A percentile compares a stretch with the other conserved stretches of the same genome.
Evolutionary conservation across 1,140 invertebrate species (phyloP).

Genomic region (Thaumatotibia leucotreta): DNA sequence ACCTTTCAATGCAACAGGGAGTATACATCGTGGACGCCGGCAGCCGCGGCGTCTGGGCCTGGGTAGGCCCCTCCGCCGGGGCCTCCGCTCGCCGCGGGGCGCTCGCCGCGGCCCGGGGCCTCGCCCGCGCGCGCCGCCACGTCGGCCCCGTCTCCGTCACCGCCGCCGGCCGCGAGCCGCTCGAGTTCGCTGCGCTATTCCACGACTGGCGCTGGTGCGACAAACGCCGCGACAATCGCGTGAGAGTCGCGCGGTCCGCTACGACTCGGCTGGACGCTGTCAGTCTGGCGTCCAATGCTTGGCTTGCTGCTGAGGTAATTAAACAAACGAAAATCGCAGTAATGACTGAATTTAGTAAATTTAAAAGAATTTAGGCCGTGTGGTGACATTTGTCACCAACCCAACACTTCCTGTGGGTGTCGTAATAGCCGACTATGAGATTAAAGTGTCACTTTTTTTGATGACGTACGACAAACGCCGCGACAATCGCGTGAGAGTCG

Average conservation of each 20-base stretch:
- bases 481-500: too few species aligned
- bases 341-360: too few species aligned
- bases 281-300: slow-evolving; percentile 79
- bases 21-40: slow-evolving; percentile 93
- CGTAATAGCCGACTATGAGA: too few species aligned
- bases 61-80: slow-evolving; percentile 91
- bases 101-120: slow-evolving; percentile 87
- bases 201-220: slow-evolving; percentile 81
- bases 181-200: slow-evolving; percentile 91
- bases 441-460: too few species aligned
- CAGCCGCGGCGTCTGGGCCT: slow-evolving; percentile 93
- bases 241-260: slow-evolving; percentile 76
- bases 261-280: slow-evolving; percentile 83
- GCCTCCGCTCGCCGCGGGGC: slow-evolving; percentile 91
- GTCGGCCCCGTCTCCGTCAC: slow-evolving; percentile 86
- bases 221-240: slow-evolving; percentile 43
- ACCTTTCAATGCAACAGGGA: slow-evolving; percentile 73
- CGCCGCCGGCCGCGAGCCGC: slow-evolving; percentile 88
- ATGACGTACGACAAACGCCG: too few species aligned
- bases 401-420: too few species aligned
- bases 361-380: too few species aligned
- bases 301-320: slow-evolving; percentile 64
- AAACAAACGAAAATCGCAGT: neutral
- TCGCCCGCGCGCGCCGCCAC: slow-evolving; percentile 93
- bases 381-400: too few species aligned